Evolutionary conservation across 1,140 invertebrate species (phyloP), one percentile per base, ranked within the genome.

Genomic region (Sitophilus oryzae): DNA sequence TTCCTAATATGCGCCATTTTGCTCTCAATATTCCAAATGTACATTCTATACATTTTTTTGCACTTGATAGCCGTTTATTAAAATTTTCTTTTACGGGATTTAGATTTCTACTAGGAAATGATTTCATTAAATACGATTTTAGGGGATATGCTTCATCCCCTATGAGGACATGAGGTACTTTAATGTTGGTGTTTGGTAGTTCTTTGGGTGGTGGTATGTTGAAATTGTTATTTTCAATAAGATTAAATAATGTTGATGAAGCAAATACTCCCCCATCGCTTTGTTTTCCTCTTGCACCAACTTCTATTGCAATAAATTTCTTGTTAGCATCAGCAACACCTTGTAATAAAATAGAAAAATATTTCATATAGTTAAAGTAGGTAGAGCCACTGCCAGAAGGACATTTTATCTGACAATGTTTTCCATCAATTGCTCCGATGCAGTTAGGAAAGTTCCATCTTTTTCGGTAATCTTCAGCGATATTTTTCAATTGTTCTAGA

Each of bases 1-100:
- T 59, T 38, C 60, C 52, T 34, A 75, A 70, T 44, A 76, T 66
- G 43, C 69, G 57, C 71, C 69, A 76, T 55, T 71, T 71, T 43
- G 65, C 63, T 18, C 64, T 60, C 22, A 76, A 45, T 25, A 76
- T 66, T 21, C 63, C 63, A 59, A 65, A 65, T 6, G 65, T 49
- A 59, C 54, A 62, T 56, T 65, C 56, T 3, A 67, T 57, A 16
- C 48, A 48, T 56, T 52, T 58, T 49, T 61, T 25, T 35, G 56
- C 61, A 14, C 36, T 22, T 23, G 53, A 56, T 38, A 73, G 59
- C 35, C 67, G 60, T 43, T 76, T 76, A 55, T 79, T 77, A 59
- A 71, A 78, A 44, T 74, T 62, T 52, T 64, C 62, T 62, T 76
- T 66, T 40, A 64, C 44, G 19, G 61, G 36, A 45, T 59, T 44